Evolutionary conservation across 2,888 invertebrate genomes (phyloP).

Genomic region (Sialis fuliginosa): DNA sequence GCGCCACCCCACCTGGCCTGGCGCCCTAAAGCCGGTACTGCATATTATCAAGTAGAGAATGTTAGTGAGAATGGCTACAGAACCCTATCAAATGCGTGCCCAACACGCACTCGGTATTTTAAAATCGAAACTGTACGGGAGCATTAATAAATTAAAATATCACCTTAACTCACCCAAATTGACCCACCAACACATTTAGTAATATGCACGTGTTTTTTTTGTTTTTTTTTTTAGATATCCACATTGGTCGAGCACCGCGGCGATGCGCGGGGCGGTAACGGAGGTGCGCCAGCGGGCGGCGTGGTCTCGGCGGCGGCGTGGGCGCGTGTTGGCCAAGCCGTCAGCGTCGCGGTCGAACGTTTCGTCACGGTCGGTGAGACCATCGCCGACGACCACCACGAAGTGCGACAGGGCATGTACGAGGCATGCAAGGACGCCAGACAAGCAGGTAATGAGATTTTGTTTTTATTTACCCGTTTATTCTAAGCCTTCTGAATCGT

Average conservation of each 20-base stretch:
- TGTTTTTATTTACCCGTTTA: too few species aligned
- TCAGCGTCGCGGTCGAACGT: conserved; percentile 91
- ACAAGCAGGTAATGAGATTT: conserved; percentile 58
- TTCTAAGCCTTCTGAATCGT: too few species aligned
- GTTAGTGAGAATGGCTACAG: too few species aligned
- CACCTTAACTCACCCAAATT: too few species aligned
- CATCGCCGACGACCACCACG: conserved; percentile 95
- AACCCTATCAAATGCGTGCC: too few species aligned
- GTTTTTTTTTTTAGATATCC: conserved; percentile 55
- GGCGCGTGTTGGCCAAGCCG: conserved; percentile 86
- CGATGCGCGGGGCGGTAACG: conserved; percentile 31
- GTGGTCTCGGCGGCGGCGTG: conserved; percentile 50
- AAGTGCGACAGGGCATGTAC: conserved; percentile 94
- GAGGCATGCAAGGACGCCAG: conserved; percentile 95
- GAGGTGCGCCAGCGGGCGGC: conserved; percentile 10
- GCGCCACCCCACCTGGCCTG: too few species aligned
- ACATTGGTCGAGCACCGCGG: conserved; percentile 72
- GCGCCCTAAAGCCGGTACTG: too few species aligned
- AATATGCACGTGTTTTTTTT: background rate
- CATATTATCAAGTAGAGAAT: too few species aligned
- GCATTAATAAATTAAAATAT: too few species aligned
- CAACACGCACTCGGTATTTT: too few species aligned
- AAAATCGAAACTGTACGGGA: too few species aligned
- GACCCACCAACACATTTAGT: background rate
- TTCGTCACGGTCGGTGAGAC: conserved; percentile 98